phyloP scores from a whole-genome alignment of 2,113 vertebrate genomes.

The Nannobrachium achirus region DNA sequence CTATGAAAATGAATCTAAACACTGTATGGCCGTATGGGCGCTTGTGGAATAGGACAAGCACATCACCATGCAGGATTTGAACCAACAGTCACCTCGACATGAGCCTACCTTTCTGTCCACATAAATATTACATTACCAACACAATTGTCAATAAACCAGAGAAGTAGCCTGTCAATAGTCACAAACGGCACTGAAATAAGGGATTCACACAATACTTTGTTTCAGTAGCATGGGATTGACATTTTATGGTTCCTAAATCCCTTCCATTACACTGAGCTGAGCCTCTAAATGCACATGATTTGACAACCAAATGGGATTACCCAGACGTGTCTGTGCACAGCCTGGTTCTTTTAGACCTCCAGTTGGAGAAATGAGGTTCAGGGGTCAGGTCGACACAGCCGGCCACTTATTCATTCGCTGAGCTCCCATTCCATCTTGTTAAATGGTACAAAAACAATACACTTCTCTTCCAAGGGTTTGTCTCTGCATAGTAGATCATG shows the following conservation, averaged over 20 bases:
- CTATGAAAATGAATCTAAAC: not conserved
- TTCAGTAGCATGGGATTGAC: not conserved
- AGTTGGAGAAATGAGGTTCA: not conserved
- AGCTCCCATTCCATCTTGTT: conserved; percentile 20
- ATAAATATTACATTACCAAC: not conserved
- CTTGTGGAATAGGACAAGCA: not conserved
- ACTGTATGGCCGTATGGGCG: too few relatives aligned
- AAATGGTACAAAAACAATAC: conserved; percentile 37
- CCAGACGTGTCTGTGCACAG: not conserved
- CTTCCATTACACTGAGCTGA: not conserved
- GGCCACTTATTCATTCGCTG: conserved; percentile 8
- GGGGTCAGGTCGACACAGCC: not conserved
- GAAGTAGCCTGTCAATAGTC: not conserved
- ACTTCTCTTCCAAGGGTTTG: conserved; percentile 15
- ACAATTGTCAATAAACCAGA: not conserved
- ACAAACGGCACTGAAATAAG: too few relatives aligned
- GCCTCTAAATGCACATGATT: not conserved
- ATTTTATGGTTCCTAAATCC: not conserved
- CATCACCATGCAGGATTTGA: not conserved
- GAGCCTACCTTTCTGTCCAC: not conserved
- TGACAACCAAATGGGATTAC: not conserved
- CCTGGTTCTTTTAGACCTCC: conserved; percentile 5
- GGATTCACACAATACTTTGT: too few relatives aligned
- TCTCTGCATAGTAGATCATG: conserved; percentile 27
- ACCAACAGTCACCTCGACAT: conserved; percentile 3